phyloP scores from a whole-genome alignment of 2,113 vertebrate genomes.

The Sinocyclocheilus anophthalmus region DNA sequence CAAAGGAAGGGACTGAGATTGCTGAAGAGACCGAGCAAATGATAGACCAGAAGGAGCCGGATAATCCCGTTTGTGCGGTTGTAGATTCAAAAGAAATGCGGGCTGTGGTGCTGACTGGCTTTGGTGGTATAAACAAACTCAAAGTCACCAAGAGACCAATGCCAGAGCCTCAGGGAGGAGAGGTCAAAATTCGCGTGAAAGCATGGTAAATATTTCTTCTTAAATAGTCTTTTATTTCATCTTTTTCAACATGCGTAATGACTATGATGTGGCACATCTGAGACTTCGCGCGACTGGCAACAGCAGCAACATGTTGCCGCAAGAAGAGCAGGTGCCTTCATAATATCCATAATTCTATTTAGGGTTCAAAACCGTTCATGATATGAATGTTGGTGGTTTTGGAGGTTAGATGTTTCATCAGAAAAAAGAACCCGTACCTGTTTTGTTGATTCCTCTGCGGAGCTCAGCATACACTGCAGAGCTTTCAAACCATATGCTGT shows the following conservation, averaged over 20 bases:
- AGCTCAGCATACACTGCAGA: background rate
- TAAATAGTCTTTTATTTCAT: background rate
- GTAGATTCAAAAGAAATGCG: conserved; percentile 89
- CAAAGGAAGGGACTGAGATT: conserved; percentile 86
- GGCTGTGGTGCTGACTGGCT: conserved; percentile 87
- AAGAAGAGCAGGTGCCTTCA: background rate
- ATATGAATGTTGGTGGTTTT: too few species aligned
- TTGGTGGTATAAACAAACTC: conserved; percentile 96
- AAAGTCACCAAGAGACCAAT: conserved; percentile 87
- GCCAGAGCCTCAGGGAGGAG: conserved; percentile 92
- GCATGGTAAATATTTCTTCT: conserved; percentile 82
- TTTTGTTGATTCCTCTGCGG: background rate
- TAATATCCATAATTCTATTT: background rate
- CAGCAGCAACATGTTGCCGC: conserved; percentile 28
- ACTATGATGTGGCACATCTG: background rate
- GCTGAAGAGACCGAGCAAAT: conserved; percentile 92
- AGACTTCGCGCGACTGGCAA: background rate
- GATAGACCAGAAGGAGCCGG: conserved; percentile 83
- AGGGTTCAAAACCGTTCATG: background rate
- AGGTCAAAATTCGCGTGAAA: conserved; percentile 97
- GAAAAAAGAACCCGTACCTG: background rate
- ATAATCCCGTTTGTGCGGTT: conserved; percentile 68
- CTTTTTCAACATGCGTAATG: background rate
- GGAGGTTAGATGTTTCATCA: background rate
- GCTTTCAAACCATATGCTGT: background rate